These are phyloP conservation scores for Harpalus rufipes DNA, from an alignment of 2,888 invertebrate genomes.

Conservation along the genomic window DNA sequence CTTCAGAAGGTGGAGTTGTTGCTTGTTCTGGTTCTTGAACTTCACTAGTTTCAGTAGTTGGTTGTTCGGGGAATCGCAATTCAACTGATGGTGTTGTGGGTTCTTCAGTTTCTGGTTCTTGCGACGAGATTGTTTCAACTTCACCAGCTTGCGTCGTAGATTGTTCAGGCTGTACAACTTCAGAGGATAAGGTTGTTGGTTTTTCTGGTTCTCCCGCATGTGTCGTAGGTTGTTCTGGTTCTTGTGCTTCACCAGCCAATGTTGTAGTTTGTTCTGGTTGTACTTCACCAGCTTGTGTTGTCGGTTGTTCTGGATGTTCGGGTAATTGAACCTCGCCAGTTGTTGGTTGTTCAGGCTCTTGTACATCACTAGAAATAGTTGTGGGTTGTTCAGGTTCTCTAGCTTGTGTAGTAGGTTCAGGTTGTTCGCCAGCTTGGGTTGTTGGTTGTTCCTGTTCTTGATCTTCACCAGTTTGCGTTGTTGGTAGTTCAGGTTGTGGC, in stretches of 20 bases:
- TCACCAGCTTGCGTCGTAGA: constrained; percentile 55
- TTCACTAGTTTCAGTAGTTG: neutral
- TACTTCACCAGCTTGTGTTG: constrained; percentile 44
- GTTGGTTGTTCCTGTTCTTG: neutral
- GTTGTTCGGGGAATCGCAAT: constrained; percentile 53
- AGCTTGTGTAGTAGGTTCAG: constrained; percentile 64
- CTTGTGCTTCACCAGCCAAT: constrained; percentile 60
- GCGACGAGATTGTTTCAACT: constrained; percentile 53
- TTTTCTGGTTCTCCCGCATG: constrained; percentile 45
- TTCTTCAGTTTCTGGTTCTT: constrained; percentile 63
- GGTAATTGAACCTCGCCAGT: neutral
- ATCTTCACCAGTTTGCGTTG: neutral
- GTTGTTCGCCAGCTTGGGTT: constrained; percentile 25
- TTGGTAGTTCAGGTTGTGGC: neutral
- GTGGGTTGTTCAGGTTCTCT: constrained; percentile 64
- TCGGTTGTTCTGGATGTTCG: constrained; percentile 15
- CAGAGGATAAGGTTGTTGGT: too few relatives aligned
- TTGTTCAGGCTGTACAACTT: constrained; percentile 26
- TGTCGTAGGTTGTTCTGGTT: constrained; percentile 64
- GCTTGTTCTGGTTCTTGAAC: neutral
- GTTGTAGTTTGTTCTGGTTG: constrained; percentile 65
- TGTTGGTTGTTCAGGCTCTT: neutral
- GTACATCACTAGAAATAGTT: constrained; percentile 8
- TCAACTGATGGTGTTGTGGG: constrained; percentile 56
- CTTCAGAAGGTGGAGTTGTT: neutral